Conservation (phyloP, 2,113 vertebrate genomes). For the Chloroceryle aenea region DNA sequence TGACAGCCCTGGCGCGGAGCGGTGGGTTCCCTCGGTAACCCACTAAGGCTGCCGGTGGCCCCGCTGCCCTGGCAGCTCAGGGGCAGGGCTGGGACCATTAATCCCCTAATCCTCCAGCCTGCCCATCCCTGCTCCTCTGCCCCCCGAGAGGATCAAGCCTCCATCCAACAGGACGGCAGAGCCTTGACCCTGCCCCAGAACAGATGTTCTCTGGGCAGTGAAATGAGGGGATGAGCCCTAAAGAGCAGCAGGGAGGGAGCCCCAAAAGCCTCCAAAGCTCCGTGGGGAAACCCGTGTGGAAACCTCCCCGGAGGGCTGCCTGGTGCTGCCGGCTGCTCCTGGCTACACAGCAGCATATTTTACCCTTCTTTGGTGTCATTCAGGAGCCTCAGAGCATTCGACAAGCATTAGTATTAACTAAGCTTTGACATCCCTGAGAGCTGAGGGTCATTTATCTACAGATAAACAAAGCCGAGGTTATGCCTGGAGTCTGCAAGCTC, state of each 20-base stretch:
- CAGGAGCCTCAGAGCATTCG: not conserved
- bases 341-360: constrained; percentile 24
- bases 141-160: not conserved
- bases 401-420: not conserved
- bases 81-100: not conserved
- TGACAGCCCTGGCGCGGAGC: fast-evolving
- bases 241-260: not conserved
- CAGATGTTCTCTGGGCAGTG: not conserved
- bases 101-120: not conserved
- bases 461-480: constrained; percentile 29
- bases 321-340: not conserved
- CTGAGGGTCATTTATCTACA: not conserved
- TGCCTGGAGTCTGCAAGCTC: not conserved
- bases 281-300: not conserved
- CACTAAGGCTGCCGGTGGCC: not conserved
- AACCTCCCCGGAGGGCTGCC: not conserved
- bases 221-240: not conserved
- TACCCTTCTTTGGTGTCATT: constrained; percentile 52
- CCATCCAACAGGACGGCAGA: not conserved
- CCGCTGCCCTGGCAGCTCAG: not conserved
- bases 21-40: too few relatives aligned
- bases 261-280: not conserved
- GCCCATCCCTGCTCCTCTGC: not conserved
- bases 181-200: not conserved
- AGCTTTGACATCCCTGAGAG: not conserved